These are phyloP conservation scores for Platycnemis pennipes DNA, from an alignment of 2,888 invertebrate genomes.

Conservation along the genomic window DNA sequence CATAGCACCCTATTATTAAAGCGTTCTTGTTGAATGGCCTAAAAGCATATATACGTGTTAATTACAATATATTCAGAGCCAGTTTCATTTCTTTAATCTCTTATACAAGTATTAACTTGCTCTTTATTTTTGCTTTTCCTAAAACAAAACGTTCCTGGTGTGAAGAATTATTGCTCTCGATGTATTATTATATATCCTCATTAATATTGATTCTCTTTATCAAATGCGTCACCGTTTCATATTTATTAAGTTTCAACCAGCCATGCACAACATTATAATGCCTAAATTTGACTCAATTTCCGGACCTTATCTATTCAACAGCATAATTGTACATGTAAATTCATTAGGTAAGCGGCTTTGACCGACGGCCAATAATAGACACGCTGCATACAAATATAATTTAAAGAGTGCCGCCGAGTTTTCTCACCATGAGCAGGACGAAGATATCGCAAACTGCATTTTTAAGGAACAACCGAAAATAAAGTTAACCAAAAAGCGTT, in stretches of 20 bases:
- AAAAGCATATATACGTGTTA: too few species aligned
- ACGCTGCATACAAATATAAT: background rate
- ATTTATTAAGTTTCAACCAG: background rate
- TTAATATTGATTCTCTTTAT: background rate
- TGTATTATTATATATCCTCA: too few species aligned
- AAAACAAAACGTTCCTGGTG: too few species aligned
- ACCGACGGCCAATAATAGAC: background rate
- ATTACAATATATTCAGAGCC: too few species aligned
- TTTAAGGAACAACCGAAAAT: too few species aligned
- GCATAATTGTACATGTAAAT: background rate
- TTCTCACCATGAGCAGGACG: background rate
- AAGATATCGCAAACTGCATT: background rate
- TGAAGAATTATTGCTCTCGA: too few species aligned
- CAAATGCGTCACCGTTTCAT: background rate
- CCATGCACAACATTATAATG: background rate
- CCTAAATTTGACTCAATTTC: background rate
- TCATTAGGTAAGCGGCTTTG: background rate
- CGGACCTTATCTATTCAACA: background rate
- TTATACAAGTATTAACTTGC: too few species aligned
- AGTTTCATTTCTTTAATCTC: too few species aligned
- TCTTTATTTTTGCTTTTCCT: too few species aligned
- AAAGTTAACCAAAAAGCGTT: background rate
- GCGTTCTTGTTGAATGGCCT: too few species aligned
- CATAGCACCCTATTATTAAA: too few species aligned
- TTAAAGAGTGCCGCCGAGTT: background rate